phyloP scores from a whole-genome alignment of 1,140 invertebrate genomes.

The Neodiprion fabricii region DNA sequence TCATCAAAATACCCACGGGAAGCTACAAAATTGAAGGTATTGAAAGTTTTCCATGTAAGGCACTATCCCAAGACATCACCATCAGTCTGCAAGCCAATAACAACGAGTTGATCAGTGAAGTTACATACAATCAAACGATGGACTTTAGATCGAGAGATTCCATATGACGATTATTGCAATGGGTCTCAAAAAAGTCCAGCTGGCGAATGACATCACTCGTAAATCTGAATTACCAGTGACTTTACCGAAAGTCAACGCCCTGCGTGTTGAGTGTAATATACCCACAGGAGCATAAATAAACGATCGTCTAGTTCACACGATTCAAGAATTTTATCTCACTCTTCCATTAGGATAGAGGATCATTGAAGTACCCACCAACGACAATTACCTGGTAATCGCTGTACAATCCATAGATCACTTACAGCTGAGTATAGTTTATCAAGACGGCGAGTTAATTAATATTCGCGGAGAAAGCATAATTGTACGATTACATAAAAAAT shows the following conservation, averaged over 20 bases:
- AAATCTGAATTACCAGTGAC: no score
- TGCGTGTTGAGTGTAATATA: no score
- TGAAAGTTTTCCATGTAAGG: no score
- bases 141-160: conserved; percentile 24
- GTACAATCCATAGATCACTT: conserved; percentile 23
- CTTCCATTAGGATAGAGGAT: conserved; percentile 41
- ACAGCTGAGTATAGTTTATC: conserved; percentile 29
- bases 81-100: conserved; percentile 24
- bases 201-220: conserved; percentile 26
- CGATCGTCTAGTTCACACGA: neutral
- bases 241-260: no score
- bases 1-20: conserved; percentile 20
- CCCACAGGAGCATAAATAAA: no score
- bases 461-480: conserved; percentile 37
- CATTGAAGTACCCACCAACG: conserved; percentile 29
- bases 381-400: conserved; percentile 27
- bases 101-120: conserved; percentile 32
- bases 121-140: conserved; percentile 27
- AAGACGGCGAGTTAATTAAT: conserved; percentile 28
- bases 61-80: no score
- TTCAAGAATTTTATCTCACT: conserved; percentile 34
- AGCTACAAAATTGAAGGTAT: neutral
- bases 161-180: conserved; percentile 25
- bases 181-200: conserved; percentile 29
- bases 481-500: conserved; percentile 29